phyloP scores from a whole-genome alignment of 1,140 invertebrate species.

The Argopecten irradians region DNA sequence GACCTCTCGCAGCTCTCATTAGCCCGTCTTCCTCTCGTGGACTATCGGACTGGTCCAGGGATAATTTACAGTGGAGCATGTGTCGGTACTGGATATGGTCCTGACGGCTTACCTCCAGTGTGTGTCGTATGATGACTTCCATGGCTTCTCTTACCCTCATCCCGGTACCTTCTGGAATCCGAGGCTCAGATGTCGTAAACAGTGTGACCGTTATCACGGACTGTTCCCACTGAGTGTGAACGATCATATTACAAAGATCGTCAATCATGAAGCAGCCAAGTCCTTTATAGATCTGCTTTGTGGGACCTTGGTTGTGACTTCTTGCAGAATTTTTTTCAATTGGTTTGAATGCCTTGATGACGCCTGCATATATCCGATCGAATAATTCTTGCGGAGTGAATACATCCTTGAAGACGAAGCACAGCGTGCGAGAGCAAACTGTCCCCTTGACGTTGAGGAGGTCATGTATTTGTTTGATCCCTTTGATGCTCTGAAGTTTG shows the following conservation, averaged over 20 bases:
- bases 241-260: constrained; percentile 9
- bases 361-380: neutral
- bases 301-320: neutral
- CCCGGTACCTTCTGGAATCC: neutral
- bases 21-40: neutral
- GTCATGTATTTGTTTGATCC: neutral
- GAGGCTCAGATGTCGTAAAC: neutral
- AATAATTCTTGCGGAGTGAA: neutral
- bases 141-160: neutral
- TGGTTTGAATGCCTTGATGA: neutral
- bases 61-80: neutral
- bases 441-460: neutral
- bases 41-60: neutral
- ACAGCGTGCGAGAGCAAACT: neutral
- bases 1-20: neutral
- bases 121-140: neutral
- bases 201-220: constrained; percentile 4
- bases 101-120: neutral
- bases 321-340: neutral
- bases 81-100: neutral
- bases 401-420: neutral
- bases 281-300: neutral
- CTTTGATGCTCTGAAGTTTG: neutral
- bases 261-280: neutral
- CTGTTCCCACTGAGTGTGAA: neutral